These are phyloP conservation scores for Nannobrachium achirus DNA, from an alignment of 2,113 vertebrate species.

Conservation along the genomic window DNA sequence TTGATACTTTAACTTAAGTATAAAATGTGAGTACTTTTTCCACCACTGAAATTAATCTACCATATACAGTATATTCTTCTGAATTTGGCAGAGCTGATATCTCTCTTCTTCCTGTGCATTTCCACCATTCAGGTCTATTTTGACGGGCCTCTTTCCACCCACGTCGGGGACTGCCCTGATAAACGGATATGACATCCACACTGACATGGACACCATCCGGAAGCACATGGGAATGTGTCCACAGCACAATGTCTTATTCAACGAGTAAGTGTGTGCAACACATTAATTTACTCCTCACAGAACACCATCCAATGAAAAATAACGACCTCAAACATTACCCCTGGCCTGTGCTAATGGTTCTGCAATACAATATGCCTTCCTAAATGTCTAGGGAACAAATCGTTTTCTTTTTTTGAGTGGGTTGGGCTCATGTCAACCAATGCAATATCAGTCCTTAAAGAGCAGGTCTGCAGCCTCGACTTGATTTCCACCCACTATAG, in stretches of 20 bases:
- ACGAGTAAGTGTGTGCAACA: constrained; percentile 84
- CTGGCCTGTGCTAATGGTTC: too few species aligned
- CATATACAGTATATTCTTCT: neutral
- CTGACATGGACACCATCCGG: constrained; percentile 88
- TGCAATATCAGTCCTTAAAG: constrained; percentile 2
- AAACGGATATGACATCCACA: constrained; percentile 90
- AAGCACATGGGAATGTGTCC: constrained; percentile 95
- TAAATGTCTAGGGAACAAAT: too few species aligned
- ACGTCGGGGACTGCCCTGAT: constrained; percentile 94
- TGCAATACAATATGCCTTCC: too few species aligned
- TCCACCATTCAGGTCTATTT: constrained; percentile 86
- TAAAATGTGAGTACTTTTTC: too few species aligned
- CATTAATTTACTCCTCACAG: neutral
- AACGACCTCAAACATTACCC: too few species aligned
- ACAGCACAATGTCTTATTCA: constrained; percentile 96
- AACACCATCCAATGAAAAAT: too few species aligned
- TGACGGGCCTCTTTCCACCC: constrained; percentile 95
- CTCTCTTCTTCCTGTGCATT: neutral
- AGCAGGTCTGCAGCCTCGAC: too few species aligned
- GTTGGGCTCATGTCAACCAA: neutral
- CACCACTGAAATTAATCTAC: too few species aligned
- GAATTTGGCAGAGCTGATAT: neutral
- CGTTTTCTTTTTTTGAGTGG: too few species aligned
- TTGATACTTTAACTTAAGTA: too few species aligned
- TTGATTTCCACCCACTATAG: too few species aligned